Conservation (phyloP, 2,113 vertebrate species). For the Microtus richardsoni region DNA sequence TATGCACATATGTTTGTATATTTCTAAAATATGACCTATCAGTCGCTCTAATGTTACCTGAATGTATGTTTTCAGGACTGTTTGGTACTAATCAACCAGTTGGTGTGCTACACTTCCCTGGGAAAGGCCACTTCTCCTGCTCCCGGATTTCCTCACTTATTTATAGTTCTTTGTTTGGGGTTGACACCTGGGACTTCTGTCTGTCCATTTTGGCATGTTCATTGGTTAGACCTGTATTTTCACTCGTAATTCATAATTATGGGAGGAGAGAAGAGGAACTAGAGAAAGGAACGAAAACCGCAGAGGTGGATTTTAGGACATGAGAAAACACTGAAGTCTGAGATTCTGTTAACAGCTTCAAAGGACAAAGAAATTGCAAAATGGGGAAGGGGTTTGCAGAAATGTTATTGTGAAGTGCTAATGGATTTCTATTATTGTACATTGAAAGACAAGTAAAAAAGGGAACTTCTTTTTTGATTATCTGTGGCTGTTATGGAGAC, state of each 20-base stretch:
- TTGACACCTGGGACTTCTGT: background rate
- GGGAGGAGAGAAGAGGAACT: background rate
- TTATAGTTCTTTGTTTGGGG: background rate
- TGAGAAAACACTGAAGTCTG: constrained; percentile 34
- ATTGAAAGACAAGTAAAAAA: constrained; percentile 30
- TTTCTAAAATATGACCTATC: background rate
- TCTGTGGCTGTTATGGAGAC: constrained; percentile 26
- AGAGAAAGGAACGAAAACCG: background rate
- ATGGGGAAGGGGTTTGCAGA: background rate
- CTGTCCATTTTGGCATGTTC: background rate
- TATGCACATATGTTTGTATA: background rate
- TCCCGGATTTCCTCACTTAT: background rate
- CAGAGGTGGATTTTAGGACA: constrained; percentile 44
- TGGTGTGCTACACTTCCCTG: background rate
- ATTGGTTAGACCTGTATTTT: background rate
- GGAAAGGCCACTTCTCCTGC: no score
- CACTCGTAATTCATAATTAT: constrained; percentile 35
- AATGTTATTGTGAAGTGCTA: constrained; percentile 34
- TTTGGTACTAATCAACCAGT: background rate
- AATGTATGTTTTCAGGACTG: background rate
- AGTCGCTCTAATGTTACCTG: background rate
- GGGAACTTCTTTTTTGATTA: constrained; percentile 22
- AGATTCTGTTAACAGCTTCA: constrained; percentile 14
- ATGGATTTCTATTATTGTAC: constrained; percentile 21
- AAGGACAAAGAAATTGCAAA: constrained; percentile 48